Evolutionary conservation across 1,140 invertebrate species (phyloP).

Genomic region (Atta texana): DNA sequence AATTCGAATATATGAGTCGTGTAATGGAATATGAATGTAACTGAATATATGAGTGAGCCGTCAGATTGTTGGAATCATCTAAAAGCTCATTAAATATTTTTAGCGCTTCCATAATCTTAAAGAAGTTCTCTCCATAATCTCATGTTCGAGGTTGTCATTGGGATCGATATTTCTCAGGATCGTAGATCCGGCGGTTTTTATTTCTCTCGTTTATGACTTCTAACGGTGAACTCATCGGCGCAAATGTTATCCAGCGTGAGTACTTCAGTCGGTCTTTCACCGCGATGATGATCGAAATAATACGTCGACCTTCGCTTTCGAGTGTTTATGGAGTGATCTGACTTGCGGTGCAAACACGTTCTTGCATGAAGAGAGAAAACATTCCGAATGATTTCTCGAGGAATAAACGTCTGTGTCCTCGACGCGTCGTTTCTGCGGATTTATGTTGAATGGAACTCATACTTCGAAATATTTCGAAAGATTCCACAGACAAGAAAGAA

Average conservation of each 20-base stretch:
- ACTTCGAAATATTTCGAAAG: slow-evolving; percentile 12
- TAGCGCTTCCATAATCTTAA: slow-evolving; percentile 12
- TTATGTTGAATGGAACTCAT: slow-evolving; percentile 36
- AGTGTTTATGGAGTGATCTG: slow-evolving; percentile 2
- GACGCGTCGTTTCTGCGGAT: background rate
- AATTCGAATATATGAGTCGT: background rate
- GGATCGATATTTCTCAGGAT: background rate
- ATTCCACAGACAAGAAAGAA: background rate
- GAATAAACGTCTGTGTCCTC: background rate
- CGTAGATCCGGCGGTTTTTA: background rate
- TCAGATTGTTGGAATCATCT: background rate
- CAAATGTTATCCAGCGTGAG: background rate
- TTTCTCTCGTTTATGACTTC: background rate
- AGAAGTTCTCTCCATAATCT: background rate
- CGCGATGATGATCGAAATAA: slow-evolving; percentile 13
- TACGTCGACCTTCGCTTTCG: slow-evolving; percentile 9
- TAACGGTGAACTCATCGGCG: slow-evolving; percentile 22
- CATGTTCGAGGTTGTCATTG: background rate
- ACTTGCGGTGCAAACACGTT: slow-evolving; percentile 4
- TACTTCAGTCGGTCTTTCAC: background rate
- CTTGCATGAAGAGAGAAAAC: background rate
- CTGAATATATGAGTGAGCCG: background rate
- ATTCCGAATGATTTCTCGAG: background rate
- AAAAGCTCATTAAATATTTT: slow-evolving; percentile 15
- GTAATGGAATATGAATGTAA: slow-evolving; percentile 12